Evolutionary conservation across 1,140 invertebrate genomes (phyloP), one percentile per base, ranked within the genome.

Genomic region (Heliconius nattereri): DNA sequence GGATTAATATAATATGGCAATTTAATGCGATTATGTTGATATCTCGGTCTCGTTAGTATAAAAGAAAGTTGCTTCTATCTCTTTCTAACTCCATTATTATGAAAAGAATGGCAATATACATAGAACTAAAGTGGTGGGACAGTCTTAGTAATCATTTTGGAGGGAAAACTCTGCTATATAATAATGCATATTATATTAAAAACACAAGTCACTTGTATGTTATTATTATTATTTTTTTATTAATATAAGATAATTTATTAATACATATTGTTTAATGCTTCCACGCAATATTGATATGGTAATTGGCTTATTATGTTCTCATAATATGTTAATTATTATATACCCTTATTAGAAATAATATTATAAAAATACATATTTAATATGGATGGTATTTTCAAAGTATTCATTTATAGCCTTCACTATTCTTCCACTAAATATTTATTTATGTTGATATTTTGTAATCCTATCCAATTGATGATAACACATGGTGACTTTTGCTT

Each of bases 141-240:
- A 66, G 60, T 66, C 8, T 29, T 29, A 13, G 9, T 29, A 16
- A 29, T 75, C 73, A 79, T 79, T 79, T 79, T 79, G 70, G 78
- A 79, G 73, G 73, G 78, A 79, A 75, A 79, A 79, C 73, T 71
- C 16, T 57, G 37, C 7, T 78, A 71, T 23, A 57, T n/a, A 73
- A 37, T 13, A 45, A 45, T 45, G 40, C 40, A 45, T 16, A 73
- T 23, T n/a, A 23, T 60, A 60, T 66, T 29, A 66, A 66, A 66
- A 66, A 11, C 60, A 66, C 13, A 16, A 29, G 60, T 66, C 60
- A 66, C 60, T 66, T 66, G 54, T 60, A 52, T 52, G 49, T 57
- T 57, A 57, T 57, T 57, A 57, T 57, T 57, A 11, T 35, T 35
- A 35, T 0, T n/a, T n/a, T n/a, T n/a, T 32, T 32, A 32, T 57